Evolutionary conservation across 2,797 vertebrate genomes (phyloP).

Genomic region (Tadarida brasiliensis): DNA sequence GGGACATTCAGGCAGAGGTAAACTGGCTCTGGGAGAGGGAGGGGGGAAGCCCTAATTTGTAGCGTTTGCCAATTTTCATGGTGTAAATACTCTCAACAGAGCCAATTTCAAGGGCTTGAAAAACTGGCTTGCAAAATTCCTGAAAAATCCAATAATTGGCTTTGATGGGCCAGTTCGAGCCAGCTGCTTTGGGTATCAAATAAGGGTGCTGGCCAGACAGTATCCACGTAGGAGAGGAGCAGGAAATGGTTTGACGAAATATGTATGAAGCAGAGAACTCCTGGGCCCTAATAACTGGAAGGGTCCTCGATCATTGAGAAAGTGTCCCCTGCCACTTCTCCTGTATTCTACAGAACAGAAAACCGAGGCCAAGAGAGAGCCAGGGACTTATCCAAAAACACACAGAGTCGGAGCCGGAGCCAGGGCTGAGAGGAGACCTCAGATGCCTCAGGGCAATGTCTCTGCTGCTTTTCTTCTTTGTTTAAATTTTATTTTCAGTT

Average conservation of each 20-base stretch:
- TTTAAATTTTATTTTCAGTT: neutral
- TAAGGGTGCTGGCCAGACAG: neutral
- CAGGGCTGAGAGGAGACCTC: neutral
- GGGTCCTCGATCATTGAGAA: neutral
- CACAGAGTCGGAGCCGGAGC: no score
- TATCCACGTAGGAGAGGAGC: neutral
- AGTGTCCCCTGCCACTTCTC: neutral
- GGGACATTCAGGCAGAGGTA: neutral
- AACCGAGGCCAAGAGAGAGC: neutral
- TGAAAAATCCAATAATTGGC: slow-evolving; percentile 8
- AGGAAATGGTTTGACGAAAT: neutral
- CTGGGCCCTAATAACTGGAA: neutral
- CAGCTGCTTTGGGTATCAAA: neutral
- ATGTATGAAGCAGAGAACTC: neutral
- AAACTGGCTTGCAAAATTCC: slow-evolving; percentile 57
- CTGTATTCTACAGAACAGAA: neutral
- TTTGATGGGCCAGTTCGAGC: neutral
- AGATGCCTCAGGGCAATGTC: neutral
- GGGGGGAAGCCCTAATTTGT: neutral
- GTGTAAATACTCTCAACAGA: neutral
- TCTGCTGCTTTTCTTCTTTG: neutral
- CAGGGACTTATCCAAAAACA: neutral
- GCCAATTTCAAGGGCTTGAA: slow-evolving; percentile 42
- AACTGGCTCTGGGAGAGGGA: neutral
- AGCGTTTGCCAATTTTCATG: neutral